Evolutionary conservation across 2,113 vertebrate species (phyloP).

Genomic region (Theropithecus gelada): DNA sequence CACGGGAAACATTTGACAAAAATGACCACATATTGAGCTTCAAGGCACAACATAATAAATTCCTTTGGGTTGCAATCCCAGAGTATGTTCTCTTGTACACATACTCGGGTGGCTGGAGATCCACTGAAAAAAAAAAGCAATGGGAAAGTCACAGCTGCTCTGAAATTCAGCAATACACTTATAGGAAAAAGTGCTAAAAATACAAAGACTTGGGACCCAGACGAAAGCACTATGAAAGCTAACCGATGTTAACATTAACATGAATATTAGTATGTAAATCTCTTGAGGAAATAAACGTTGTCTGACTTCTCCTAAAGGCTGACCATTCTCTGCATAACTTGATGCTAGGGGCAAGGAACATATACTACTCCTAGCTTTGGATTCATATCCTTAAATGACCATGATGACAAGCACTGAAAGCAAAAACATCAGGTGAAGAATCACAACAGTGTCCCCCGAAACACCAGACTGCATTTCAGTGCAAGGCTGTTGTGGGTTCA

Average conservation of each 20-base stretch:
- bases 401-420: neutral
- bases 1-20: neutral
- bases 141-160: neutral
- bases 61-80: neutral
- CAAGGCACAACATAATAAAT: neutral
- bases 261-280: neutral
- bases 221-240: neutral
- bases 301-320: neutral
- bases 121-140: neutral
- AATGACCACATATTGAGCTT: neutral
- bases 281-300: too few relatives aligned
- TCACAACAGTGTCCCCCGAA: rapidly evolving
- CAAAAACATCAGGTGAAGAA: neutral
- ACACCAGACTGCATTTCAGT: neutral
- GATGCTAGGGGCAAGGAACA: neutral
- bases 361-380: neutral
- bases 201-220: neutral
- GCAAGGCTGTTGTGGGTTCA: neutral
- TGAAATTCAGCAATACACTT: neutral
- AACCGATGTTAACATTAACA: neutral
- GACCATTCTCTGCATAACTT: neutral
- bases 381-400: neutral
- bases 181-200: neutral
- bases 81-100: neutral
- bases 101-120: neutral